phyloP scores from a whole-genome alignment of 2,113 vertebrate species.

The Nerophis ophidion region DNA sequence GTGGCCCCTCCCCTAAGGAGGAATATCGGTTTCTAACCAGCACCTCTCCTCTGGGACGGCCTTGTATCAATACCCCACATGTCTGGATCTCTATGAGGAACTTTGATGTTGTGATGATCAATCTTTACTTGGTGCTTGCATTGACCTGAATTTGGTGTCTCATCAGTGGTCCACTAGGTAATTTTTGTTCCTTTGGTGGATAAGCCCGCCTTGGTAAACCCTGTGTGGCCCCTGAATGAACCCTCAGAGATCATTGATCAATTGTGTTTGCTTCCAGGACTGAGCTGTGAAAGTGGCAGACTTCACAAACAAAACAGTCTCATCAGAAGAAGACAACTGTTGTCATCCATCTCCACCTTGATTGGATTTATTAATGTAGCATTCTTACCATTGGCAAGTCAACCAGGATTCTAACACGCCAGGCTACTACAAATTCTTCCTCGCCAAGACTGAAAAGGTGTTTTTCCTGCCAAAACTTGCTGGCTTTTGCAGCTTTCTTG shows the following conservation, averaged over 20 bases:
- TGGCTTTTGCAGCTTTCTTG: conserved; percentile 48
- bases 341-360: conserved; percentile 47
- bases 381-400: conserved; percentile 58
- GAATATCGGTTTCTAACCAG: conserved; percentile 67
- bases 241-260: conserved; percentile 71
- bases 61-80: conserved; percentile 72
- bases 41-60: conserved; percentile 60
- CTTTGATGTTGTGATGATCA: conserved; percentile 76
- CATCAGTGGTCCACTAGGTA: conserved; percentile 66
- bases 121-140: conserved; percentile 72
- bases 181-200: conserved; percentile 71
- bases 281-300: conserved; percentile 53
- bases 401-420: conserved; percentile 53
- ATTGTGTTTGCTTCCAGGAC: conserved; percentile 61
- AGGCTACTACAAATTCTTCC: conserved; percentile 61
- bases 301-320: conserved; percentile 56
- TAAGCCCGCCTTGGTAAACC: conserved; percentile 74
- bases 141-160: conserved; percentile 72
- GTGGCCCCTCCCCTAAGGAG: conserved; percentile 45
- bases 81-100: conserved; percentile 69
- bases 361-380: conserved; percentile 57
- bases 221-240: conserved; percentile 66
- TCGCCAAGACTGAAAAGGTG: conserved; percentile 50
- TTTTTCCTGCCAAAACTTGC: conserved; percentile 55
- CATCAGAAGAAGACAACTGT: conserved; percentile 5